A percentile compares a stretch with the other conserved stretches of the same genome.
Evolutionary conservation across 2,113 vertebrate genomes (phyloP).

Genomic region (Balaeniceps rex): DNA sequence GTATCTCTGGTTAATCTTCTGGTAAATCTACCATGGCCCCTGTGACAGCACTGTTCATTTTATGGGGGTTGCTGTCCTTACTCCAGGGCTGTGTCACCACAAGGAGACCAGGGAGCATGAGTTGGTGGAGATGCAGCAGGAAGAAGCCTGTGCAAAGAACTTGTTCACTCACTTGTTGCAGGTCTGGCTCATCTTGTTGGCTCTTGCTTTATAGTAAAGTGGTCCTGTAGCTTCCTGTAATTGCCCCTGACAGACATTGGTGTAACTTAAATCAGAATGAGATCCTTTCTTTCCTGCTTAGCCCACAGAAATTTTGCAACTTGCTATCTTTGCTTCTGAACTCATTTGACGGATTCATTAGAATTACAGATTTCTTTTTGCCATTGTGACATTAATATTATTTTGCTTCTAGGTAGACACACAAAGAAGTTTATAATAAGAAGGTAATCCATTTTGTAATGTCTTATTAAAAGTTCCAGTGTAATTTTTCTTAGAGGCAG

Average conservation of each 20-base stretch:
- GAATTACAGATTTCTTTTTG: background rate
- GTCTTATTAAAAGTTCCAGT: background rate
- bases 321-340: background rate
- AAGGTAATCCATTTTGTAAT: constrained; percentile 68
- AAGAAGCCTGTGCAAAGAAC: background rate
- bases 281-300: background rate
- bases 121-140: background rate
- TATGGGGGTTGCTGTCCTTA: background rate
- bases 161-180: background rate
- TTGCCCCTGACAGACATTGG: background rate
- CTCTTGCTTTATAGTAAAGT: background rate
- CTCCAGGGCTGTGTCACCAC: background rate
- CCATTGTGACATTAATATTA: constrained; percentile 23
- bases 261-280: background rate
- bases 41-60: background rate
- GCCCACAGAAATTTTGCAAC: background rate
- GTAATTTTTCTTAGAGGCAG: constrained; percentile 1
- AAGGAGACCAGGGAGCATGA: background rate
- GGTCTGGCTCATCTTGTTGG: background rate
- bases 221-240: background rate
- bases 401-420: constrained; percentile 69
- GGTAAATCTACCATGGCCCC: background rate
- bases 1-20: background rate
- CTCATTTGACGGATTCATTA: background rate
- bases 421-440: background rate